Evolutionary conservation across 92 coral and sea anemone species (phyloP), one percentile per base, ranked within the genome.

Genomic region (Chrysogorgia sp.): DNA sequence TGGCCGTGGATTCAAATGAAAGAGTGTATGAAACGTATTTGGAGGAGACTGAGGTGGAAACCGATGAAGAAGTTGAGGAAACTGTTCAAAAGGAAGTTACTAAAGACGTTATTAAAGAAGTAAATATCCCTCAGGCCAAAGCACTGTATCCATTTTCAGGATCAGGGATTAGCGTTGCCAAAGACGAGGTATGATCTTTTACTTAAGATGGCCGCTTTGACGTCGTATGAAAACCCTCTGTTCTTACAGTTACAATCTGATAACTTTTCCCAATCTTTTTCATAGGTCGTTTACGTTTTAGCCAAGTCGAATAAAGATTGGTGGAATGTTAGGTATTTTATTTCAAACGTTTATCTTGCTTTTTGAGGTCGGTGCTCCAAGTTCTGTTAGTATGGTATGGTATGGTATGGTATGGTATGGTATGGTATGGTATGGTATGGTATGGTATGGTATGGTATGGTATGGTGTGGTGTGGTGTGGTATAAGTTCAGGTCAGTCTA

Each of bases 31-130:
- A 93, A 71, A 63, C 85, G 17, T 93, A 82, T 69, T 81, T 79
- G 20, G 97, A 93, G 61, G 98, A 93, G 85, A 78, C 85, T 45
- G 98, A 93, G 41, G 91, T 93, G 10, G 98, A 93, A 58, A 89
- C 97, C 2, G 98, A 93, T 22, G 98, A 93, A 71, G 98, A 93
- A 72, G 91, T 91, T 12, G 98, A 93, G 77, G 98, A 91, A 59
- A 79, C 71, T 3, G 76, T 91, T 5, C 90, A 93, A 56, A 93
- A 86, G 62, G 98, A 93, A 80, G 86, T 91, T 1, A 28, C 82
- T 1, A 86, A 91, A 58, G 98, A 93, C 50, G 92, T 93, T 7
- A 92, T 89, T 20, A 83, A 86, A 56, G 96, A 90, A 62, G 87
- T 91, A 20, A 89, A 68, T 61, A 92, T 93, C n/a, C 92, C 97